Conservation (phyloP, 2,113 vertebrate species). For the Lepus americanus region DNA sequence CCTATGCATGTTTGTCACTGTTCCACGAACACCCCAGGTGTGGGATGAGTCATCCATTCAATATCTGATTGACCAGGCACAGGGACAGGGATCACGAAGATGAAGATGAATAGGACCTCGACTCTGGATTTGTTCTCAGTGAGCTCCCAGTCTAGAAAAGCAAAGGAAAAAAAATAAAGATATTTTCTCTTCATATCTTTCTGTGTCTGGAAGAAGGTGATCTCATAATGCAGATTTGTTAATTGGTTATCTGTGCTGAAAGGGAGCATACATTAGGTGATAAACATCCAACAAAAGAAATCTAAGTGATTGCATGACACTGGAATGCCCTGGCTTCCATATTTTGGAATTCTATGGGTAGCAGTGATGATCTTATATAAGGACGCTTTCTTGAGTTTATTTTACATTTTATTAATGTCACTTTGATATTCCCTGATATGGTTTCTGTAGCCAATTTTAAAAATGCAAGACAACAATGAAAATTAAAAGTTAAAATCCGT, state of each 20-base stretch:
- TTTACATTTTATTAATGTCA: not conserved
- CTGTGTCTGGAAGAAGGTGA: not conserved
- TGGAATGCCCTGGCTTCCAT: not conserved
- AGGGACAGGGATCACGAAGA: no score
- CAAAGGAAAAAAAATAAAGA: not conserved
- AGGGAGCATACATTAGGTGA: not conserved
- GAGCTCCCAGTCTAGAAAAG: not conserved
- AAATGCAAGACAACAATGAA: conserved; percentile 40
- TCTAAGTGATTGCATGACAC: not conserved
- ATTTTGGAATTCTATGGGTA: not conserved
- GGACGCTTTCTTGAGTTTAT: not conserved
- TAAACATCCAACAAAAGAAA: not conserved
- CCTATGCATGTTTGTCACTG: not conserved
- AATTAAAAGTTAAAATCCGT: conserved; percentile 6
- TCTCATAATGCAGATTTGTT: not conserved
- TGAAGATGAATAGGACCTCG: not conserved
- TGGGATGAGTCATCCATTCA: not conserved
- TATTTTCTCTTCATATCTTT: not conserved
- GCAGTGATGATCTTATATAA: not conserved
- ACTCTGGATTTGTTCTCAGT: not conserved
- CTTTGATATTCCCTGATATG: not conserved
- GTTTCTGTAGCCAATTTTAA: not conserved
- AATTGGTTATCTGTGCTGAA: not conserved
- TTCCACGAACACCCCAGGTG: not conserved
- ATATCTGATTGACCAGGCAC: not conserved